These are phyloP conservation scores for Cryptotermes secundus DNA, from an alignment of 1,140 invertebrate species.

Conservation along the genomic window DNA sequence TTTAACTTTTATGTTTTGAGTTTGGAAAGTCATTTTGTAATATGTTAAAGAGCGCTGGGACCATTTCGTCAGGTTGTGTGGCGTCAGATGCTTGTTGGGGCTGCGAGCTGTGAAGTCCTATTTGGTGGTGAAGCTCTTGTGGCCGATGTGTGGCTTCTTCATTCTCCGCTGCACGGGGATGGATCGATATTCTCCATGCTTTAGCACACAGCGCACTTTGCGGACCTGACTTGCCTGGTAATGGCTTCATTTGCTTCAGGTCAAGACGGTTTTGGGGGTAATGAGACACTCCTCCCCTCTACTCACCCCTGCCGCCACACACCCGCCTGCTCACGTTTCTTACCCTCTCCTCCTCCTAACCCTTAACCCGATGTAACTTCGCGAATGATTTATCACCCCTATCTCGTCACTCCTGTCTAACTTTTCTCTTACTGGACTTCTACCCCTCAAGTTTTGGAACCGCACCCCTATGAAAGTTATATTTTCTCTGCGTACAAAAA, in stretches of 20 bases:
- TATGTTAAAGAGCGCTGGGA: too few species aligned
- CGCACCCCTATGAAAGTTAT: not conserved
- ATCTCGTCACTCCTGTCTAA: slow-evolving; percentile 3
- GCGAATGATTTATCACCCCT: not conserved
- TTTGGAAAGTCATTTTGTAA: too few species aligned
- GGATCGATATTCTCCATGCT: not conserved
- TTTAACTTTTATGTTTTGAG: too few species aligned
- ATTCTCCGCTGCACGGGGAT: not conserved
- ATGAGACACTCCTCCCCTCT: not conserved
- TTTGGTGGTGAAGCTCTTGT: not conserved
- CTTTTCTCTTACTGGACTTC: not conserved
- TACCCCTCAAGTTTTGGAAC: not conserved
- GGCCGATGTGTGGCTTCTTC: not conserved
- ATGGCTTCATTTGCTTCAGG: slow-evolving; percentile 4
- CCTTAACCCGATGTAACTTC: not conserved
- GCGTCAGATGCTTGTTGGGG: not conserved
- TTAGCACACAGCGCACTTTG: not conserved
- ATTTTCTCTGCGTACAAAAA: not conserved
- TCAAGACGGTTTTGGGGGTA: not conserved
- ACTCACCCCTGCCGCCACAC: not conserved
- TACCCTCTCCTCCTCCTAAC: not conserved
- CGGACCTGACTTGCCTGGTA: not conserved
- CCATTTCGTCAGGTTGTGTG: not conserved
- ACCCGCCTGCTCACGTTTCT: not conserved
- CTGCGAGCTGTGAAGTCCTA: not conserved